These are phyloP conservation scores for Ariolimax columbianus DNA, from an alignment of 2,888 invertebrate genomes.

Conservation along the genomic window DNA sequence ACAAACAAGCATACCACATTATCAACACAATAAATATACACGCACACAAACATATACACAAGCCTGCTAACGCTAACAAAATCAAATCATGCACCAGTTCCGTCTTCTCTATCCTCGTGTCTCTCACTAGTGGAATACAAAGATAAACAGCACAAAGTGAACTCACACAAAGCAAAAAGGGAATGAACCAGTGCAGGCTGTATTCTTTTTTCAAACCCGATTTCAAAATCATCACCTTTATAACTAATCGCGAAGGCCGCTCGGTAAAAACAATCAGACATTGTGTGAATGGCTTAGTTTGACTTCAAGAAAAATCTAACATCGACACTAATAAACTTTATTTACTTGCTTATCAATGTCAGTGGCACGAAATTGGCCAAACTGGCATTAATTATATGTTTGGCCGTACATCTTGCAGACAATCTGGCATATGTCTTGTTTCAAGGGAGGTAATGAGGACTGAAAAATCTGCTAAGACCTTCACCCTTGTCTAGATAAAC, in stretches of 20 bases:
- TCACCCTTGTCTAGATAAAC: slow-evolving; percentile 20
- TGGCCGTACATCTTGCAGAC: slow-evolving; percentile 43
- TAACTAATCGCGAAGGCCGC: not conserved
- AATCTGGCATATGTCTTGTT: slow-evolving; percentile 44
- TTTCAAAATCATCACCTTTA: not conserved
- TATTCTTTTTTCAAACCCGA: not conserved
- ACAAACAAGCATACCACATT: too few relatives aligned
- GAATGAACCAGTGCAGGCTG: not conserved
- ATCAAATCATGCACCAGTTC: too few relatives aligned
- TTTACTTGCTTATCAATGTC: slow-evolving; percentile 37
- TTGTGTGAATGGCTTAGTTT: not conserved
- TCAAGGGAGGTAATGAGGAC: slow-evolving; percentile 44
- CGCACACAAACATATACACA: too few relatives aligned
- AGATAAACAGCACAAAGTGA: not conserved
- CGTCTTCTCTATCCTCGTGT: too few relatives aligned
- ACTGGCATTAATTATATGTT: slow-evolving; percentile 51
- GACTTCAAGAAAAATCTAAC: not conserved
- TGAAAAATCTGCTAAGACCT: not conserved
- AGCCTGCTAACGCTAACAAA: too few relatives aligned
- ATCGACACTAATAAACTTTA: slow-evolving; percentile 2
- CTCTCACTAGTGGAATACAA: not conserved
- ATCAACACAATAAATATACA: too few relatives aligned
- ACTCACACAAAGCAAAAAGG: not conserved
- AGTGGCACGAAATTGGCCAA: slow-evolving; percentile 42
- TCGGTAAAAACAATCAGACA: not conserved